Evolutionary conservation across 1,140 invertebrate species (phyloP), one percentile per base, ranked within the genome.

Genomic region (Coelopa frigida): DNA sequence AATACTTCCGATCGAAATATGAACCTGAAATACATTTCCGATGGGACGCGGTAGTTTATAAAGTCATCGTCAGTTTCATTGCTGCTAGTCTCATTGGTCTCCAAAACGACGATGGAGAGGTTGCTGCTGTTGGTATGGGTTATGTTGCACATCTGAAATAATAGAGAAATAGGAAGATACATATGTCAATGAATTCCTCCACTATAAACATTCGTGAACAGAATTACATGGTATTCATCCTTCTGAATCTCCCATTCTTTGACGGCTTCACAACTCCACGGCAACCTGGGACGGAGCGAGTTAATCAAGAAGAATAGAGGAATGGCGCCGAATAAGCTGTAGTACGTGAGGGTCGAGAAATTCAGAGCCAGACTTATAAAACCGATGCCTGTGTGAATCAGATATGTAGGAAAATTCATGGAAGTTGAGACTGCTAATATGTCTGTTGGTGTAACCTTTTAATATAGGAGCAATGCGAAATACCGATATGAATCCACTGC

Each of bases 401-500:
- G 12, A 46, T 6, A 12, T 22, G 26, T 5, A 22, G 7, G 8
- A 14, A 26, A 12, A 24, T 21, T 32, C 1, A 26, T 11, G 23
- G 14, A 18, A 24, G 33, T 24, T 14, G 27, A n/a, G 17, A 3
- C 40, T n/a, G 23, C 33, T 21, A 41, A 5, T 46, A 4, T n/a
- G 12, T 15, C 40, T 46, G n/a, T 5, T 5, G 14, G 17, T 22
- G 17, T 23, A 22, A 64, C 63, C 63, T 58, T 67, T 67, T n/a
- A 66, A 66, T 18, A 67, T 58, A 5, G 63, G 63, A 5, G 60
- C 52, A 1, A 66, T 20, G 1, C 63, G 58, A 47, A 66, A 60
- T 3, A 57, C 54, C 3, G 63, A 67, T 38, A 67, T 64, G 15
- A 60, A 67, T 2, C 63, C 62, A 29, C 58, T 67, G 49, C 60